Evolutionary conservation across 1,140 invertebrate genomes (phyloP), one percentile per base, ranked within the genome.

Genomic region (Zeugodacus cucurbitae): DNA sequence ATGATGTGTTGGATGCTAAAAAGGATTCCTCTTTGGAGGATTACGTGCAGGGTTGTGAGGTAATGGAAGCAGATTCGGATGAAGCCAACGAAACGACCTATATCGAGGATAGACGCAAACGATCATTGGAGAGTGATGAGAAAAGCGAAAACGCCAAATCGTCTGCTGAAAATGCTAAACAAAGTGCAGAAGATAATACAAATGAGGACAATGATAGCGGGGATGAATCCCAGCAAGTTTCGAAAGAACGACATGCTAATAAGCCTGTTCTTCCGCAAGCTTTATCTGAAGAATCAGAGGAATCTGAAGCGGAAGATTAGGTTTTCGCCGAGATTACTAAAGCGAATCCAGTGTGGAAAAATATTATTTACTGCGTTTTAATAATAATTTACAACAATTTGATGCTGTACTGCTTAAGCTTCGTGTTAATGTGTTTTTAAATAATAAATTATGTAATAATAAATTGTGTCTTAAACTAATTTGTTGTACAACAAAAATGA

Each of bases 41-140:
- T 54, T 92, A 92, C 44, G 91, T 89, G 7, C 90, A 91, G 87
- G 91, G 91, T 44, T 92, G 91, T 34, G 91, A 91, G 34, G 90
- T 90, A 11, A 88, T 89, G 85, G 91, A 92, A 34, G 87, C 89
- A 20, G 88, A 89, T 64, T 90, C 91, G 34, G 90, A 91, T 10
- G 90, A 91, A 89, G 89, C 86, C 57, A 92, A 92, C 54, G 90
- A 91, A 34, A 89, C 91, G 32, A 91, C 89, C 64, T 92, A 91
- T 59, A 70, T 88, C 78, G 87, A 62, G 32, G 29, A 14, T 14
- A 86, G 58, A 17, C 54, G 59, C 26, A 59, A 88, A 48, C 88
- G 89, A 29, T 58, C 54, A n/a, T 8, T 58, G 14, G 86, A 87
- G 29, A 59, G 59, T 20, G 57, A 37, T 26, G 86, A 87, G 29